Conservation (phyloP, 2,888 invertebrate genomes). For the Himalopsyche tibetana region DNA sequence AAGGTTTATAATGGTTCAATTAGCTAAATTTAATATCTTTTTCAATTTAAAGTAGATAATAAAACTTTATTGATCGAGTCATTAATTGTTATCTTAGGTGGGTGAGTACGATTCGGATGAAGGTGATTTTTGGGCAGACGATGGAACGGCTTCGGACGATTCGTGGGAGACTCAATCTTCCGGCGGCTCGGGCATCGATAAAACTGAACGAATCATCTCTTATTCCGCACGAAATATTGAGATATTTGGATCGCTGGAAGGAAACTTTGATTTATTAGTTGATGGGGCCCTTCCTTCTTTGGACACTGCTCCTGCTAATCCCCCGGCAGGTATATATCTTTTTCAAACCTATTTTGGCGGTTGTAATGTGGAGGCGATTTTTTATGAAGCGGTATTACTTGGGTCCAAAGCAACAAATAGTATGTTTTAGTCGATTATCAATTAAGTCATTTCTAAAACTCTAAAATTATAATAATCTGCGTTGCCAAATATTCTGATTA, state of each 20-base stretch:
- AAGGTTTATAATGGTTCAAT: no score
- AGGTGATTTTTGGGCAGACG: conserved; percentile 84
- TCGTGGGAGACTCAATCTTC: conserved; percentile 91
- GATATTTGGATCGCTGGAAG: conserved; percentile 19
- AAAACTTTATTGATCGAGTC: background rate
- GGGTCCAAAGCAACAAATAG: no score
- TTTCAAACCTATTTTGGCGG: background rate
- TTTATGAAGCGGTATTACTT: no score
- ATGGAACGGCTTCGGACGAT: conserved; percentile 82
- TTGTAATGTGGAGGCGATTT: no score
- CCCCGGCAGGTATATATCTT: conserved; percentile 44
- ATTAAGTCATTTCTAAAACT: no score
- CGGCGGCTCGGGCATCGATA: conserved; percentile 68
- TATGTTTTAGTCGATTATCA: no score
- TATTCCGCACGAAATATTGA: background rate
- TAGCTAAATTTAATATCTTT: no score
- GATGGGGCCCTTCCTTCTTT: background rate
- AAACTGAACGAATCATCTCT: background rate
- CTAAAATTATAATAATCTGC: no score
- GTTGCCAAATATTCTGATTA: no score
- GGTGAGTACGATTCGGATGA: conserved; percentile 87
- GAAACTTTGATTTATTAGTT: background rate
- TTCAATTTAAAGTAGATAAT: no score
- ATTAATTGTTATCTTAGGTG: conserved; percentile 70
- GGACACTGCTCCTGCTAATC: background rate